These are phyloP conservation scores for Ostrea denselamellosa DNA, from an alignment of 1,140 invertebrate genomes.

Conservation along the genomic window DNA sequence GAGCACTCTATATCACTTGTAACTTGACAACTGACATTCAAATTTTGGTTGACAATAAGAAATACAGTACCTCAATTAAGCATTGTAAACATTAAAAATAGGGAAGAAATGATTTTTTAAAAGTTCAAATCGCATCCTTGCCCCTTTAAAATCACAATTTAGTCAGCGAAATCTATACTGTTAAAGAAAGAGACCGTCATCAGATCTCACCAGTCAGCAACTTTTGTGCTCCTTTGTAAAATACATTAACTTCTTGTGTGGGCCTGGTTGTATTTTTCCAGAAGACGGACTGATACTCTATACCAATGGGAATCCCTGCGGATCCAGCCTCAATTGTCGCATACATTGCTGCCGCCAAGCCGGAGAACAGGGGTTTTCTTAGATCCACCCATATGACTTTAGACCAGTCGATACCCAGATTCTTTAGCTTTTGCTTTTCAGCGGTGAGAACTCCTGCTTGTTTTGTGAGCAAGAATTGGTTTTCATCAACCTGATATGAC, in stretches of 20 bases:
- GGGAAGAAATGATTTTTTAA: too few relatives aligned
- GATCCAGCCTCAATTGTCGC: slow-evolving; percentile 48
- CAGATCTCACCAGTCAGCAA: slow-evolving; percentile 51
- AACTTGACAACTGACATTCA: too few relatives aligned
- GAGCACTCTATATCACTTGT: too few relatives aligned
- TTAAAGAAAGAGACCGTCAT: background rate
- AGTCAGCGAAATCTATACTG: too few relatives aligned
- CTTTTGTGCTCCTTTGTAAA: slow-evolving; percentile 50
- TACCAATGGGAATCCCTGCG: slow-evolving; percentile 42
- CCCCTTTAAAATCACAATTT: too few relatives aligned
- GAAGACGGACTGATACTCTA: slow-evolving; percentile 55
- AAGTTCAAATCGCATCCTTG: too few relatives aligned
- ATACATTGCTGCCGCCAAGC: slow-evolving; percentile 66
- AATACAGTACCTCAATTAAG: too few relatives aligned
- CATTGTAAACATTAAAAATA: too few relatives aligned
- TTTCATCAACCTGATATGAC: slow-evolving; percentile 49
- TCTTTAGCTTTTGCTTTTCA: slow-evolving; percentile 51
- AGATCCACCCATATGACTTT: slow-evolving; percentile 66
- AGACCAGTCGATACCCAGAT: slow-evolving; percentile 71
- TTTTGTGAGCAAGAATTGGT: slow-evolving; percentile 41
- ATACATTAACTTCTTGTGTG: slow-evolving; percentile 47
- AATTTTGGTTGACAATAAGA: too few relatives aligned
- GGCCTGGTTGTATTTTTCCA: slow-evolving; percentile 53
- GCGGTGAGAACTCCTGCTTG: slow-evolving; percentile 29
- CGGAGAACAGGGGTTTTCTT: slow-evolving; percentile 70